Base-by-base conservation (phyloP, 2,888 invertebrate species). In the Tethea ocularis region DNA sequence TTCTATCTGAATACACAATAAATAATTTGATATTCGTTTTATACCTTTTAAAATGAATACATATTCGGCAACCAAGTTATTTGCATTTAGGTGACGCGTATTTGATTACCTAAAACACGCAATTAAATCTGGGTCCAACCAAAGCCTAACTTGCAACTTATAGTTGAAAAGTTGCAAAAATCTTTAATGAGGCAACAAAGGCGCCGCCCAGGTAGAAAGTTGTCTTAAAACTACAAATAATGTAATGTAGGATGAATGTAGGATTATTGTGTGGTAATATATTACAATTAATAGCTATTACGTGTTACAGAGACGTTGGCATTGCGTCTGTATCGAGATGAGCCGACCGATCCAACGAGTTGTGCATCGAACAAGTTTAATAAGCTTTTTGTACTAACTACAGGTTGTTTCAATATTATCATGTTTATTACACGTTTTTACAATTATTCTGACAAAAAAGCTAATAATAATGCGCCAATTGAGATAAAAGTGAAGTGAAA, bases 201-300 rank as follows among this genome's bases (percentile, higher is more conserved):
- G 6, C 10, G 23, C 52, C 52, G 29, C 36, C 33, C 22, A 22
- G 17, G 11, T 20, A 54, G 73, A 72, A 72, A 72, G 73, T 72
- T 64, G 73, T 71, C 72, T 52, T 22, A 51, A 20, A 22, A 52
- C 64, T 36, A 66, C 64, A 66, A 67, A 63, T 72, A 64, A 67
- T 67, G 33, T 67, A 62, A 65, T 58, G 60, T 74, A 64, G 69
- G 60, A 64, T 62, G 66, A 62, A 65, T 58, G 60, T 74, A 64
- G 67, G 60, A 64, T 62, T 62, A 20, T 26, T 58, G 61, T 63
- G 66, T 52, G 33, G 69, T 53, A 66, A 68, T 62, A 52, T 56
- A 58, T 61, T 58, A 60, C 61, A 60, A 64, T 60, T 64, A 64
- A 64, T 64, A 57, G 61, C 61, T 46, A 59, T 57, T 60, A 53